These are phyloP conservation scores for Myzus persicae DNA, from an alignment of 1,140 invertebrate species.

Conservation along the genomic window DNA sequence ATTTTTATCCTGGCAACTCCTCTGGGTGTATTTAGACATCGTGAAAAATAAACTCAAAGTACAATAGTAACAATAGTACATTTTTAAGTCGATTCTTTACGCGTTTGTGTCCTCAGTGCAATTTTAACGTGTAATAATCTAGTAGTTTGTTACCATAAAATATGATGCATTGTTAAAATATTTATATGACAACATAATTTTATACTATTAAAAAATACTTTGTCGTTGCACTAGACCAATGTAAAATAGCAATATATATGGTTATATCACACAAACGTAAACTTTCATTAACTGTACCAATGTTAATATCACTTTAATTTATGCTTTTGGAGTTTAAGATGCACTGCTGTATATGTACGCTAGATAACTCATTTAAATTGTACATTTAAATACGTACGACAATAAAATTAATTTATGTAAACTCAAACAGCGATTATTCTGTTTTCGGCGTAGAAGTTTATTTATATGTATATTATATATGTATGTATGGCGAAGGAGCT, in stretches of 20 bases:
- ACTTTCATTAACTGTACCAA: not conserved
- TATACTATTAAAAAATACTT: not conserved
- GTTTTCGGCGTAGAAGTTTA: constrained; percentile 5
- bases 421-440: constrained; percentile 33
- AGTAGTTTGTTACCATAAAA: not conserved
- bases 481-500: not conserved
- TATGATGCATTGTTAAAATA: no score
- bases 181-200: not conserved
- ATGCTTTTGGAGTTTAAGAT: constrained; percentile 23
- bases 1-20: no score
- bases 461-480: not conserved
- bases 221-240: not conserved
- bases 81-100: not conserved
- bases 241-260: not conserved
- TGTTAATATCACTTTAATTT: constrained; percentile 34
- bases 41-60: not conserved
- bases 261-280: not conserved
- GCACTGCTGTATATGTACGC: not conserved
- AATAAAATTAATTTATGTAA: constrained; percentile 38
- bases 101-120: not conserved
- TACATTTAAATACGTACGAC: not conserved
- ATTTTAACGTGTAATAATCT: not conserved
- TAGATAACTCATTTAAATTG: constrained; percentile 40
- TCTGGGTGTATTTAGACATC: no score
- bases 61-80: not conserved